Evolutionary conservation across 2,888 invertebrate species (phyloP), one percentile per base, ranked within the genome.

Genomic region (Alloscopus bannaensis): DNA sequence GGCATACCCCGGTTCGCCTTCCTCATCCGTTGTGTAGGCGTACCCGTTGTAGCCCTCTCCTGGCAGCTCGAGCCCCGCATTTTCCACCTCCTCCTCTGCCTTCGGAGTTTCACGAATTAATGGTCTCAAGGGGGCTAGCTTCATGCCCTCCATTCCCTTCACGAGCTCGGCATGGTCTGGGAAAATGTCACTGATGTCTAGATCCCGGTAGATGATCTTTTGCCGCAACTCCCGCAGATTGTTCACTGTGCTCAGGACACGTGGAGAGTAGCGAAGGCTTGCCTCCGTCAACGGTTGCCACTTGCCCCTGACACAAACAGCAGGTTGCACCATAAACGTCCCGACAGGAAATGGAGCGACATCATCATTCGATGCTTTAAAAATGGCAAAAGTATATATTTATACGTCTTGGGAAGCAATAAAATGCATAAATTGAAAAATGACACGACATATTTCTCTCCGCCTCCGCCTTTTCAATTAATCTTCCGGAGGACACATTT

Each of bases 271-370:
- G 18, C 45, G 57, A 2, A 78, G 72, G 31, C 81, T 84, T 8
- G 83, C 80, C 64, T 78, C 70, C 29, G 82, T 83, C 31, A 81
- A 66, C 4, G 84, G 81, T 26, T 75, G 57, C 86, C 86, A 86
- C 29, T 75, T 68, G 16, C 85, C 82, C n/a, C 69, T 68, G 16
- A 73, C 65, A 52, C 84, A 85, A 18, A 84, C 57, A 20, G 77
- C 75, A 22, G 86, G 86, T 65, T 86, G 85, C 16, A 86, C 83
- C 81, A 86, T 80, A 57, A 85, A 86, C 11, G 84, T 84, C 13
- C 85, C 85, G 16, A 45, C 29, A 40, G 86, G 84, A 85, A 82
- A 18, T 70, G 13, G n/a, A n/a, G n/a, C n/a, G n/a, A n/a, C n/a
- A n/a, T n/a, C n/a, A n/a, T n/a, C n/a, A n/a, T n/a, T n/a, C n/a